A percentile compares a stretch with the other conserved stretches of the same genome.
phyloP scores from a whole-genome alignment of 2,888 invertebrate genomes.

The Cephus nigrinus region DNA sequence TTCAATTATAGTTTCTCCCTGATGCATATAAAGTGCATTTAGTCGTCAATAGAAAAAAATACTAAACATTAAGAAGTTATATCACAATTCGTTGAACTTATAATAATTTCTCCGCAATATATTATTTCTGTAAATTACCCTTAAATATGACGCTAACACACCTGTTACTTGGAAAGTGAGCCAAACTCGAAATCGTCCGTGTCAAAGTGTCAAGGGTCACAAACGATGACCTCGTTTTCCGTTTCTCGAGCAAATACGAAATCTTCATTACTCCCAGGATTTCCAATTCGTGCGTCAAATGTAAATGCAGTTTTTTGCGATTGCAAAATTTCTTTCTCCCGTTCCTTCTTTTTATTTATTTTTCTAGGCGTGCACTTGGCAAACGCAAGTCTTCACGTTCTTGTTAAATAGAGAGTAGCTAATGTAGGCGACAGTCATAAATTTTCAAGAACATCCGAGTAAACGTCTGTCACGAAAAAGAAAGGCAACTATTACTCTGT shows the following conservation, averaged over 20 bases:
- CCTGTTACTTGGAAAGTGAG: not conserved
- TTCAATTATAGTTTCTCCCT: not conserved
- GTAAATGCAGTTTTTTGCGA: not conserved
- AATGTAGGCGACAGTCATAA: not conserved
- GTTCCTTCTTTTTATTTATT: not conserved
- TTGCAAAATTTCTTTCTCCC: not conserved
- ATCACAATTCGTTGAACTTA: not conserved
- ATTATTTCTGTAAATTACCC: not conserved
- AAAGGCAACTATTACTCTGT: not conserved
- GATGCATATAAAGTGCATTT: not conserved
- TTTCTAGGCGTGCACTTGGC: not conserved
- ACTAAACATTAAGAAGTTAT: not conserved
- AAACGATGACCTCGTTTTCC: not conserved
- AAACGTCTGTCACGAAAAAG: not conserved
- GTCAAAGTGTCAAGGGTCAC: not conserved
- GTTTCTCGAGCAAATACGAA: not conserved
- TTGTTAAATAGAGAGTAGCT: not conserved
- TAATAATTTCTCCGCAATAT: not conserved
- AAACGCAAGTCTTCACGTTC: not conserved
- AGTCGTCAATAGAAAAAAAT: not conserved
- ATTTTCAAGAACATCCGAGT: not conserved
- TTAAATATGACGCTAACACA: not conserved
- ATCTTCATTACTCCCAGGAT: not conserved
- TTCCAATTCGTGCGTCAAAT: not conserved
- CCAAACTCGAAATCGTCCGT: not conserved